Conservation (phyloP, 2,888 invertebrate species). For the Hoplodrina ambigua region DNA sequence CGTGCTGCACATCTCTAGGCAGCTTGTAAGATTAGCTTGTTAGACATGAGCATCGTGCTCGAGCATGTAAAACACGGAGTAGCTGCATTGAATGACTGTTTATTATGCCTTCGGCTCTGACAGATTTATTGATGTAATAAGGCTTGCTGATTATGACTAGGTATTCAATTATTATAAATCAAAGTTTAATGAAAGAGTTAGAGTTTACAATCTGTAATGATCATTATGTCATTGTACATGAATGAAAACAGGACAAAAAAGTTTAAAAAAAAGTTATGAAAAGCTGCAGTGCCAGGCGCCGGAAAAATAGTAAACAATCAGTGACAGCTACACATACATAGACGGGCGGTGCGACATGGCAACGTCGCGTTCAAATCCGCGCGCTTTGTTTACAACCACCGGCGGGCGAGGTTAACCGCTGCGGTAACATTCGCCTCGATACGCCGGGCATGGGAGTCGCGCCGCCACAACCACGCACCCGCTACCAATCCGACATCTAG, state of each 20-base stretch:
- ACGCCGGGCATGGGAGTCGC: constrained; percentile 51
- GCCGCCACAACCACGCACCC: constrained; percentile 47
- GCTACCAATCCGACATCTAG: constrained; percentile 48
- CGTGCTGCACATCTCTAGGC: constrained; percentile 50
- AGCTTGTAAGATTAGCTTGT: constrained; percentile 56
- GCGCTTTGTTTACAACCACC: constrained; percentile 84
- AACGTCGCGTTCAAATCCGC: constrained; percentile 79
- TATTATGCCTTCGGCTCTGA: constrained; percentile 42
- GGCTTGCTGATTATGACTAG: neutral
- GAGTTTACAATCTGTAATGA: neutral
- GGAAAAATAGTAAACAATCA: constrained; percentile 71
- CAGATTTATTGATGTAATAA: constrained; percentile 15
- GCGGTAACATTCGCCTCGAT: constrained; percentile 69
- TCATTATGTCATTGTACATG: neutral
- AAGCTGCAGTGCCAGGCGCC: constrained; percentile 34
- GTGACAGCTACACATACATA: constrained; percentile 70
- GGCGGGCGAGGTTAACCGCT: constrained; percentile 75
- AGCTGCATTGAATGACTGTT: constrained; percentile 40
- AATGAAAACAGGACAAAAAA: constrained; percentile 11
- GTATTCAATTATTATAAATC: constrained; percentile 7
- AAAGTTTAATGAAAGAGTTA: neutral
- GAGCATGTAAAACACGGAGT: constrained; percentile 58
- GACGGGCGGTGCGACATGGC: constrained; percentile 74
- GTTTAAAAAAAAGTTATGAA: constrained; percentile 9
- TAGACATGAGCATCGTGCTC: constrained; percentile 60